phyloP scores from a whole-genome alignment of 2,888 invertebrate genomes.

The Aromia moschata region DNA sequence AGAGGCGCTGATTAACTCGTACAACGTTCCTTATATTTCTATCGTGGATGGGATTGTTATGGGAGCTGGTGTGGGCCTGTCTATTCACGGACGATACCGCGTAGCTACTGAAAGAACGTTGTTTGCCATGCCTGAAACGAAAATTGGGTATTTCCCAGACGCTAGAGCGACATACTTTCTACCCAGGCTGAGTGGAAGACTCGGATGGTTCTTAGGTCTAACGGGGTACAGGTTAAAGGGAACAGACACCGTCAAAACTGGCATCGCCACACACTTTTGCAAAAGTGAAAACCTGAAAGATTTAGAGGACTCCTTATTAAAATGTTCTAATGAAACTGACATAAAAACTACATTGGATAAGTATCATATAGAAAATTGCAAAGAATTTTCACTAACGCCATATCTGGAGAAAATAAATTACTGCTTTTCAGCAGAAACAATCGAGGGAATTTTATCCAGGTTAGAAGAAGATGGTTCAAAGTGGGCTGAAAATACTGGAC shows the following conservation, averaged over 20 bases:
- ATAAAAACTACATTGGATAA: conserved; percentile 65
- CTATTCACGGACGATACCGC: conserved; percentile 92
- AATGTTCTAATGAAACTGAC: conserved; percentile 65
- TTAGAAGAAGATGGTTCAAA: conserved; percentile 82
- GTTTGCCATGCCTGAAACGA: conserved; percentile 99
- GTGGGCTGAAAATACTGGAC: conserved; percentile 67
- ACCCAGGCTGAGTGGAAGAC: conserved; percentile 82
- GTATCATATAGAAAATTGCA: conserved; percentile 65
- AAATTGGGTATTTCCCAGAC: conserved; percentile 97
- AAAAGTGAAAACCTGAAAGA: conserved; percentile 71
- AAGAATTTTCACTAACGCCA: conserved; percentile 74
- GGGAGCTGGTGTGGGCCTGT: conserved; percentile 97
- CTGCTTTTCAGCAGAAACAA: conserved; percentile 76
- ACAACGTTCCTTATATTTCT: conserved; percentile 90
- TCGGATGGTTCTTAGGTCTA: conserved; percentile 90
- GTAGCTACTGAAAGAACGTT: conserved; percentile 94
- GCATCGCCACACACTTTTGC: conserved; percentile 92
- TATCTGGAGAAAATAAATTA: conserved; percentile 80
- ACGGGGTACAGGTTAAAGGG: conserved; percentile 77
- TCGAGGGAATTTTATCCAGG: conserved; percentile 82
- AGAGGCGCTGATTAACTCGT: conserved; percentile 87
- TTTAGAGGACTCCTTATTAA: conserved; percentile 72
- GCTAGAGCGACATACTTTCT: conserved; percentile 95
- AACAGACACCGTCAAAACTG: conserved; percentile 84
- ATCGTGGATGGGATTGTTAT: conserved; percentile 95